These are phyloP conservation scores for Elmis aenea DNA, from an alignment of 2,888 invertebrate genomes.

Conservation along the genomic window DNA sequence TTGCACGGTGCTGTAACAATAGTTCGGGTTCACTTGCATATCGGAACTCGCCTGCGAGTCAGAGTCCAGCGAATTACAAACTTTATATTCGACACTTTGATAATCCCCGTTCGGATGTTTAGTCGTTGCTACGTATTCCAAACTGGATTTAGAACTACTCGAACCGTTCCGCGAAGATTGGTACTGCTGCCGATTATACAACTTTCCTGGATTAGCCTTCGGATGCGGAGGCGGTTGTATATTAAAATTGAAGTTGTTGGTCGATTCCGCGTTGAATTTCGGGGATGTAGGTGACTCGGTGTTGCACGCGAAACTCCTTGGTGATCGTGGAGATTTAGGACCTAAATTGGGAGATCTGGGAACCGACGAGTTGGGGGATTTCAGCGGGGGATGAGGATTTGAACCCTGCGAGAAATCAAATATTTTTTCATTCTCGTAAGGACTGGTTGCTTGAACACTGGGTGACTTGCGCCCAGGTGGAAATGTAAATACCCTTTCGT, in stretches of 20 bases:
- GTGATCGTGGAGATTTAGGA: slow-evolving; percentile 38
- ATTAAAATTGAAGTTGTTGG: slow-evolving; percentile 38
- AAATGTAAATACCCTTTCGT: slow-evolving; percentile 22
- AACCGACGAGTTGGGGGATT: slow-evolving; percentile 23
- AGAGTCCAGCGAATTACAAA: slow-evolving; percentile 42
- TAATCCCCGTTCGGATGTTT: slow-evolving; percentile 41
- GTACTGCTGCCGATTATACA: slow-evolving; percentile 35
- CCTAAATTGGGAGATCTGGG: slow-evolving; percentile 23
- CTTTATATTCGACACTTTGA: slow-evolving; percentile 44
- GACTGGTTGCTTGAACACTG: slow-evolving; percentile 35
- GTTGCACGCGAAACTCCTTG: slow-evolving; percentile 31
- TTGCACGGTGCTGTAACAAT: slow-evolving; percentile 15
- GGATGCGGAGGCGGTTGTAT: slow-evolving; percentile 39
- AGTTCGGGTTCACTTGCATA: slow-evolving; percentile 15
- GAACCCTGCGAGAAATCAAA: slow-evolving; percentile 25
- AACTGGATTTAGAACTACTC: slow-evolving; percentile 38
- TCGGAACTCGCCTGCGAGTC: slow-evolving; percentile 33
- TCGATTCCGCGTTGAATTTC: slow-evolving; percentile 21
- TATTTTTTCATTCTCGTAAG: slow-evolving; percentile 28
- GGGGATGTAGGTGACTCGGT: slow-evolving; percentile 23
- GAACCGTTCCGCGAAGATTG: slow-evolving; percentile 41
- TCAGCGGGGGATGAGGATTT: no score
- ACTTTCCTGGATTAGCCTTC: slow-evolving; percentile 27
- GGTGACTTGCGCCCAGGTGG: slow-evolving; percentile 19
- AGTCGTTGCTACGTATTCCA: slow-evolving; percentile 42